Percentiles rank a stretch among this genome's conserved stretches.
phyloP scores from a whole-genome alignment of 1,140 invertebrate genomes.

The Brachionus sp. region DNA sequence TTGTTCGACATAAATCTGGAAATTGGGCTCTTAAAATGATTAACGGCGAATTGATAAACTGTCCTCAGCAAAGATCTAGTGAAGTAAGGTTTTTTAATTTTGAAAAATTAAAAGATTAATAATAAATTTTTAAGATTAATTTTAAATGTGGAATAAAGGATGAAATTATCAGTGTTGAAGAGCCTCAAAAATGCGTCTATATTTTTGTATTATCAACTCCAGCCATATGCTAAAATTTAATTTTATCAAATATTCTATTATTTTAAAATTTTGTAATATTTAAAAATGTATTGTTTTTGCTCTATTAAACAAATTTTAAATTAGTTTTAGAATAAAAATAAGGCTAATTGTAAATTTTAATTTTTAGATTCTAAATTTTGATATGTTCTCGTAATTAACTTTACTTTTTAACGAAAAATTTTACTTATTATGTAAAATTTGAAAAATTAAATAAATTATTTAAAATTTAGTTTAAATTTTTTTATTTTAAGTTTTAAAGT shows the following conservation, averaged over 20 bases:
- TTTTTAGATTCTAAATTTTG: too few species aligned
- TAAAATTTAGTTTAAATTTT: too few species aligned
- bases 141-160: neutral
- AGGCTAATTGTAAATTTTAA: too few species aligned
- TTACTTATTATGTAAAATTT: too few species aligned
- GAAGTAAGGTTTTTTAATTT: neutral
- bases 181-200: conserved; percentile 38
- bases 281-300: too few species aligned
- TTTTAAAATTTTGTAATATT: neutral
- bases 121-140: neutral
- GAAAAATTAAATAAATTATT: too few species aligned
- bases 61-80: neutral
- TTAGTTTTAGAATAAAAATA: too few species aligned
- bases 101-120: neutral
- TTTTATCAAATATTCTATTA: neutral
- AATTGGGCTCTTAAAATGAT: conserved; percentile 15
- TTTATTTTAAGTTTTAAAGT: too few species aligned
- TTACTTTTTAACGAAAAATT: too few species aligned
- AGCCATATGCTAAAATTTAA: conserved; percentile 28
- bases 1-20: neutral
- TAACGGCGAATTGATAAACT: neutral
- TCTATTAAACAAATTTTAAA: too few species aligned
- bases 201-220: conserved; percentile 15
- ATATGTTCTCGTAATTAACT: too few species aligned
- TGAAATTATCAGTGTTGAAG: conserved; percentile 7